Base-by-base conservation (phyloP, 2,888 invertebrate genomes). In the Drosophila algonquin region DNA sequence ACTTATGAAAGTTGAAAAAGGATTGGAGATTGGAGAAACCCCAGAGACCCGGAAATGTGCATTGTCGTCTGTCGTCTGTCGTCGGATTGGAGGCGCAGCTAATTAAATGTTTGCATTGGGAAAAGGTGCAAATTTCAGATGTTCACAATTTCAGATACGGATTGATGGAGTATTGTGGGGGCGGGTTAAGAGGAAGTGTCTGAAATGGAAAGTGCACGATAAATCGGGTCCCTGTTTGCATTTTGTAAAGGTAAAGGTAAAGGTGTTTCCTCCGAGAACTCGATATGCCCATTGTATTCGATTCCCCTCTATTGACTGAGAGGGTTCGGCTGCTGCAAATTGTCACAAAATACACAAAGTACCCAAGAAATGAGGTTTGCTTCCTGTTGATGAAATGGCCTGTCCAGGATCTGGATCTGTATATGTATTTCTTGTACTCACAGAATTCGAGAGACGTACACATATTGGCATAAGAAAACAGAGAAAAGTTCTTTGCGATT, bases 21-120 rank as follows among this genome's bases (percentile, higher is more conserved):
- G 82, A 84, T 88, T 87, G 85, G 56, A 57, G 82, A 84, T 88
- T 87, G 85, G 58, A 57, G 54, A 56, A 60, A 21, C 51, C 51
- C 40, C 50, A 63, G 74, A 74, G 77, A n/a, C 40, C 40, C 40
- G 40, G 67, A 83, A 76, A 81, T 75, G 63, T 73, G 75, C 54
- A 63, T 48, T 48, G 40, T 46, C 61, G 53, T 55, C 54, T 50
- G 50, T 32, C 32, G 21, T 21, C 30, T 30, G 30, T 30, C 8
- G 30, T 12, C 12, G 35, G 35, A 12, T 35, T 35, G 35, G 35
- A 35, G 35, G 46, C 63, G 71, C 88, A 87, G 88, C 85, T 85
- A 83, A 87, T 85, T 76, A 83, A 85, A 85, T 83, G 87, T 85
- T 85, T 85, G 75, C 80, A n/a, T 69, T 75, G 61, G 53, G 32